Evolutionary conservation across 2,888 invertebrate genomes (phyloP), one percentile per base, ranked within the genome.

Genomic region (Onthophagus sagittarius): DNA sequence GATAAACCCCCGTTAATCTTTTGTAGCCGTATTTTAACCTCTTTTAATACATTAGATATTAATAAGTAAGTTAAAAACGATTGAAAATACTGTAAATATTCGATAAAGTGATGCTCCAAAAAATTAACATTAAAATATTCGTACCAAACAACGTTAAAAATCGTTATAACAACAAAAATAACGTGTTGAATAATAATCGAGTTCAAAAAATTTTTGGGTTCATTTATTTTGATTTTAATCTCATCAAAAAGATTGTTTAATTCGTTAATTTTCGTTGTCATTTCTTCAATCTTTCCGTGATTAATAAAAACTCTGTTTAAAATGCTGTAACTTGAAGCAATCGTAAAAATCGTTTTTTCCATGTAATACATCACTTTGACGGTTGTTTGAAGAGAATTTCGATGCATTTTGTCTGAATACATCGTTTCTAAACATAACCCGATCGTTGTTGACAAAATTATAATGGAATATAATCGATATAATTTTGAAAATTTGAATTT

Each of bases 381-480:
- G 5, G 73, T 73, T n/a, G 73, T 73, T n/a, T 73, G 70, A 7
- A 65, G 64, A 62, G 71, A 73, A 31, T 64, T 65, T 0, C 62
- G 62, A 13, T 7, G n/a, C 9, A 32, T 67, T 2, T 31, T 15
- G 1, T 73, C 62, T 1, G 62, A 15, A n/a, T 15, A 65, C 15
- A 71, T 65, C 9, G n/a, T 9, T 5, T 62, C 11, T 2, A 67
- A 11, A n/a, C 71, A 73, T 9, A 31, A 31, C 1, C 64, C 4
- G 15, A 67, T 69, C 14, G 71, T 62, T 14, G 14, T 31, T 6
- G 23, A 23, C 23, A 23, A 23, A 23, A 3, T 23, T 23, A 23
- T 2, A 23, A 23, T 3, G 2, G 23, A 23, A 23, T 23, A 23
- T 3, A 23, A 62, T 71, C 71, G 71, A 53, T 73, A 73, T 62